Evolutionary conservation across 1,140 invertebrate genomes (phyloP).

Genomic region (Rhopalosiphum maidis): DNA sequence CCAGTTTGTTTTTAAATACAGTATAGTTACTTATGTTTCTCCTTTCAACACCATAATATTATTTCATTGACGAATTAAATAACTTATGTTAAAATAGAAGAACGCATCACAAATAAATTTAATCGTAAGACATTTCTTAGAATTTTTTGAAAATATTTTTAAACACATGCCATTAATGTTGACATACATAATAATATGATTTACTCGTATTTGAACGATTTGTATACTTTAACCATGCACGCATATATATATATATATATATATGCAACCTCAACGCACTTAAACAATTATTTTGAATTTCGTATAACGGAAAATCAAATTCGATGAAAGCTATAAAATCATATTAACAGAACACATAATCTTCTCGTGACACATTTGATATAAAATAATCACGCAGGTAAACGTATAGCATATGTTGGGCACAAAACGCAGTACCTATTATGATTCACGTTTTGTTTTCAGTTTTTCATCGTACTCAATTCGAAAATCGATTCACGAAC

Average conservation of each 20-base stretch:
- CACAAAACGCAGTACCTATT: no score
- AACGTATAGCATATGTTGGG: neutral
- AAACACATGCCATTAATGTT: neutral
- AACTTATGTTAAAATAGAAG: neutral
- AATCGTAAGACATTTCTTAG: neutral
- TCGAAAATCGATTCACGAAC: neutral
- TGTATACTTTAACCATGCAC: neutral
- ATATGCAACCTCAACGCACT: no score
- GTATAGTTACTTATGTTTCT: neutral
- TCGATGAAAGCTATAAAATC: no score
- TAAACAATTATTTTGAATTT: no score
- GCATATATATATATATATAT: no score
- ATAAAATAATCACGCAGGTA: no score
- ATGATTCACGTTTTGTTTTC: neutral
- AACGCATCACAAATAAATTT: neutral
- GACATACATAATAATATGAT: neutral
- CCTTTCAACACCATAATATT: conserved; percentile 12
- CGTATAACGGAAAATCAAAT: no score
- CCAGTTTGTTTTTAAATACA: conserved; percentile 2
- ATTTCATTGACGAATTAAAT: neutral
- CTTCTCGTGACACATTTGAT: no score
- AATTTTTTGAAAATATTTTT: neutral
- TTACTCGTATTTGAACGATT: neutral
- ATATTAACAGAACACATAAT: no score
- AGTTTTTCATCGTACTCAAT: neutral